Evolutionary conservation across 92 coral and sea anemone genomes (phyloP), one percentile per base, ranked within the genome.

Genomic region (Umimayanthus kanabou): DNA sequence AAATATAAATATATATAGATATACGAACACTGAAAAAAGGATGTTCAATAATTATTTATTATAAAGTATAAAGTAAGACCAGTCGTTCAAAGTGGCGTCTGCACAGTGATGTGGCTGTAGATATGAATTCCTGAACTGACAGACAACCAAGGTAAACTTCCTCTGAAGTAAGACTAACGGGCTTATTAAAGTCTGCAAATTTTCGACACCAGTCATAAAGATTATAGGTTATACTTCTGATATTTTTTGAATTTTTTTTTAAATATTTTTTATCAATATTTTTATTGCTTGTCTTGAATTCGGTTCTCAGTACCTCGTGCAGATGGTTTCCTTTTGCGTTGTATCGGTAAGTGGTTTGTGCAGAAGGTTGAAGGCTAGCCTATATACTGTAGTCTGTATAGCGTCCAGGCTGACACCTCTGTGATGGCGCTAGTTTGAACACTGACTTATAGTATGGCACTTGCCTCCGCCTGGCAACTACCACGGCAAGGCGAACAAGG

Each of bases 31-130:
- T 39, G 40, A 15, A 15, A 65, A 66, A 65, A 66, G 76, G 61
- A 30, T 82, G 86, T 70, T 82, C 86, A 82, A 61, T 25, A 67
- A 67, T 74, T 82, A 82, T 82, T 82, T 82, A 82, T 82, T 82
- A 82, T 82, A 69, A 82, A 82, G 71, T 82, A 82, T 82, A 66
- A 64, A 39, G 43, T 66, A 45, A 80, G 74, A 58, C 85, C 8
- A 80, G 72, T 33, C 72, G 86, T 82, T 67, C 29, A 26, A 82
- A 43, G 57, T 82, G 77, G 86, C 86, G 86, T 82, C 72, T 82
- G 26, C 58, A n/a, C 16, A 77, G 15, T 45, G 29, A 53, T 53
- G 9, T 11, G 50, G 50, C 58, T 53, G 58, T 53, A 53, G 58
- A 11, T 53, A 13, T 53, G 58, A 53, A 53, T 53, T 53, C 20